These are phyloP conservation scores for Arrhopalites spinosus DNA, from an alignment of 2,888 invertebrate genomes.

Conservation along the genomic window DNA sequence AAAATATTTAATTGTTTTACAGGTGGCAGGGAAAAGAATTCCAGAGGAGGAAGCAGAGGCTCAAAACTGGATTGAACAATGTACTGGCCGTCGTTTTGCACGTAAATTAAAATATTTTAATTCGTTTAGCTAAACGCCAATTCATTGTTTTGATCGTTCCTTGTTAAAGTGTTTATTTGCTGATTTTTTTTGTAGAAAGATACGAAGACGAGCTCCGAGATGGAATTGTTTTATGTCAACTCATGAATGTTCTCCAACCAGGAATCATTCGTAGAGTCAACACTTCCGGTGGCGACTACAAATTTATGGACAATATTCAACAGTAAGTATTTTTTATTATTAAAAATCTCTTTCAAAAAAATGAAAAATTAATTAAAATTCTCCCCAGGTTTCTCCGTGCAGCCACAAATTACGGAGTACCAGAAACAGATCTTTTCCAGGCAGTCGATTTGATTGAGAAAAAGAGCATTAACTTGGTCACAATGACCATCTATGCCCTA, in stretches of 20 bases:
- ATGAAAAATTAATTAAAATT: not conserved
- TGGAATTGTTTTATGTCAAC: conserved; percentile 82
- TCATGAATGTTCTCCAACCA: conserved; percentile 87
- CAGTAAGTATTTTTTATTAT: conserved; percentile 68
- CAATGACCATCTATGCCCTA: conserved; percentile 83
- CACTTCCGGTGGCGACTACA: conserved; percentile 85
- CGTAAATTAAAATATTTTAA: conserved; percentile 4
- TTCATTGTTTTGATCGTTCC: not conserved
- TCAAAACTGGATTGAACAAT: conserved; percentile 82
- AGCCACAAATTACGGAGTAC: conserved; percentile 80
- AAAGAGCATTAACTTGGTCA: conserved; percentile 86
- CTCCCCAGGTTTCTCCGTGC: conserved; percentile 76
- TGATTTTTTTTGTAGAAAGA: conserved; percentile 40
- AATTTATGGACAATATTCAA: conserved; percentile 94
- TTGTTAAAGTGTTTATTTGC: not conserved
- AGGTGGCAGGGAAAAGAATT: conserved; percentile 82
- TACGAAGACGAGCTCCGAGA: conserved; percentile 82
- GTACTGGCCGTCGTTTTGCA: conserved; percentile 70
- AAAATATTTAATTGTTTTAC: conserved; percentile 57
- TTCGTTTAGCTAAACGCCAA: not conserved
- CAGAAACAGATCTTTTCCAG: conserved; percentile 85
- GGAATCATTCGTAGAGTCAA: conserved; percentile 85
- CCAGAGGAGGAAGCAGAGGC: conserved; percentile 79
- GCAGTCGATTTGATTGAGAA: conserved; percentile 90
- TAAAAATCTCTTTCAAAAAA: not conserved